Percentiles rank a stretch among this genome's conserved stretches.
Conservation (phyloP, 2,888 invertebrate species). For the Leptothorax acervorum region DNA sequence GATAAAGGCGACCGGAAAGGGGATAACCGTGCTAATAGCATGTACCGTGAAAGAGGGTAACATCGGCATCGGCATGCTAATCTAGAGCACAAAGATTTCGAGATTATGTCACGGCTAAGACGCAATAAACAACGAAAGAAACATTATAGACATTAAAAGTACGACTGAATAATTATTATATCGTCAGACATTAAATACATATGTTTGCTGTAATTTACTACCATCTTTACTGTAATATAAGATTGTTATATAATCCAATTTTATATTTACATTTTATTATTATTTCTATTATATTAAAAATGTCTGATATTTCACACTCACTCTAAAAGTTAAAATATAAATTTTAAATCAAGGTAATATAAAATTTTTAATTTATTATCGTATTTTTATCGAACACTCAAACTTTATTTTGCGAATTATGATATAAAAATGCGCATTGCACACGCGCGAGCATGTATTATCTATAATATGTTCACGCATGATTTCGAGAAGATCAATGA, state of each 20-base stretch:
- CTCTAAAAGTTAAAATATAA: not conserved
- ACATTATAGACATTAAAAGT: not conserved
- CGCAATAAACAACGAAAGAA: not conserved
- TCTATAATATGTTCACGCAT: not conserved
- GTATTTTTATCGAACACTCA: not conserved
- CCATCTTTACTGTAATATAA: not conserved
- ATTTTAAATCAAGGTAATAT: not conserved
- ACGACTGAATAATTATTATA: not conserved
- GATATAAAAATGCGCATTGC: not conserved
- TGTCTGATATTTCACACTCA: not conserved
- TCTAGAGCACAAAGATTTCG: not conserved
- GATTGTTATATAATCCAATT: not conserved
- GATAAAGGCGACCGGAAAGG: not conserved
- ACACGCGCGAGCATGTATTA: not conserved
- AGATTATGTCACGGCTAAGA: not conserved
- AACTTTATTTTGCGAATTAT: not conserved
- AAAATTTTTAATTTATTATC: not conserved
- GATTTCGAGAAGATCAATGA: slow-evolving; percentile 2
- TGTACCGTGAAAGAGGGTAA: slow-evolving; percentile 15
- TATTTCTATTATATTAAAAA: not conserved
- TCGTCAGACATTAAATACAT: not conserved
- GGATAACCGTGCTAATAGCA: not conserved
- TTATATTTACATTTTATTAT: not conserved
- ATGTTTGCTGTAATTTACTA: not conserved
- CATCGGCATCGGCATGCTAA: not conserved